Evolutionary conservation across 1,140 invertebrate genomes (phyloP).

Genomic region (Melipona quadrifasciata): DNA sequence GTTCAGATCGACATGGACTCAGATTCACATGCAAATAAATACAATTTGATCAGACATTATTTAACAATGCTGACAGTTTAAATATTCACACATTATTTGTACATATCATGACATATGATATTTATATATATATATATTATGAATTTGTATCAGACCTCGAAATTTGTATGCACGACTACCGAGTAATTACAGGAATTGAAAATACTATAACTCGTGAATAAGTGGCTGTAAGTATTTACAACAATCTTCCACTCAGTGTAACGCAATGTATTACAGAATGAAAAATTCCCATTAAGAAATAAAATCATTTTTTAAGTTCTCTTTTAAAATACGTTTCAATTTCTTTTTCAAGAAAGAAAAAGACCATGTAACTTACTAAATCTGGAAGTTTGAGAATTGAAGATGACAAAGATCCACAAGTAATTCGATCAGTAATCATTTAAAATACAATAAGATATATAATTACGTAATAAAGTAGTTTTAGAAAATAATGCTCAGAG

Average conservation of each 20-base stretch:
- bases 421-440: no score
- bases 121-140: background rate
- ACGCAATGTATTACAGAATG: background rate
- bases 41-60: background rate
- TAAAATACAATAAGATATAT: no score
- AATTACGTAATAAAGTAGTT: no score
- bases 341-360: background rate
- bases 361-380: no score
- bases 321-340: no score
- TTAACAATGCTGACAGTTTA: background rate
- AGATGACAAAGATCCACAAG: no score
- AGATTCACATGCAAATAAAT: background rate
- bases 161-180: background rate
- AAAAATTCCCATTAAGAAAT: slow-evolving; percentile 18
- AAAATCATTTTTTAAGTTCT: background rate
- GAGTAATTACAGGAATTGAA: slow-evolving; percentile 8
- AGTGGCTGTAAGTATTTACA: background rate
- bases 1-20: background rate
- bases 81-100: no score
- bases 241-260: background rate
- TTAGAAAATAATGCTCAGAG: no score
- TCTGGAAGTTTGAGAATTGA: no score
- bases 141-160: no score
- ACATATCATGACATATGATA: background rate
- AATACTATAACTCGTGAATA: slow-evolving; percentile 16